Evolutionary conservation across 2,113 vertebrate genomes (phyloP), one percentile per base, ranked within the genome.

Genomic region (Scartelaos histophorus): DNA sequence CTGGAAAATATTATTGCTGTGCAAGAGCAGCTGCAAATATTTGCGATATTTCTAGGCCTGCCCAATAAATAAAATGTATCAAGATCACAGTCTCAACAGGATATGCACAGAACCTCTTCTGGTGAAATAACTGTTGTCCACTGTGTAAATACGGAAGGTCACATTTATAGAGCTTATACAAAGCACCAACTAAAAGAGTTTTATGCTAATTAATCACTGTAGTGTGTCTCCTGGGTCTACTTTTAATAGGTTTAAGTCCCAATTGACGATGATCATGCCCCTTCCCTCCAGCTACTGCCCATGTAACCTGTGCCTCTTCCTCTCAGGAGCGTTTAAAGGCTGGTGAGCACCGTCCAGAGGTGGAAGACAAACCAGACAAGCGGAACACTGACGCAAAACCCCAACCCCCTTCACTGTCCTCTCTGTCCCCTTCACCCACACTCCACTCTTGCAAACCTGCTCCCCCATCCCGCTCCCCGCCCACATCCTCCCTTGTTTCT

Each of bases 251-350:
- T n/a, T 38, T 16, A 35, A 7, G 17, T 43, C 34, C 17, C 10
- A 9, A 34, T n/a, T 38, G 61, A 38, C 17, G 6, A 15, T 25
- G 56, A 25, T 25, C 12, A 4, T 64, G 19, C 34, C 19, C 17
- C 34, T 34, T 64, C 34, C 61, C 19, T 64, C 17, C 29, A 61
- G 25, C 25, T 34, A 61, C 15, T 43, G 16, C 61, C 11, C 10
- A 38, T 67, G 69, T 25, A 65, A 51, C 58, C 5, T 78, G 19
- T 57, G 21, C 49, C 51, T 4, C 9, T 68, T 51, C 76, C 22
- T 82, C 75, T 17, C 91, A 98, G 96, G 97, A 98, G 89, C 95
- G 95, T n/a, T 74, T 98, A 71, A 98, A 98, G 88, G 95, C 93
- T 1, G 95, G 87, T 0, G 96, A 97, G 75, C 96, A 96, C 38